phyloP scores from a whole-genome alignment of 2,113 vertebrate species.

The Sitta europaea region DNA sequence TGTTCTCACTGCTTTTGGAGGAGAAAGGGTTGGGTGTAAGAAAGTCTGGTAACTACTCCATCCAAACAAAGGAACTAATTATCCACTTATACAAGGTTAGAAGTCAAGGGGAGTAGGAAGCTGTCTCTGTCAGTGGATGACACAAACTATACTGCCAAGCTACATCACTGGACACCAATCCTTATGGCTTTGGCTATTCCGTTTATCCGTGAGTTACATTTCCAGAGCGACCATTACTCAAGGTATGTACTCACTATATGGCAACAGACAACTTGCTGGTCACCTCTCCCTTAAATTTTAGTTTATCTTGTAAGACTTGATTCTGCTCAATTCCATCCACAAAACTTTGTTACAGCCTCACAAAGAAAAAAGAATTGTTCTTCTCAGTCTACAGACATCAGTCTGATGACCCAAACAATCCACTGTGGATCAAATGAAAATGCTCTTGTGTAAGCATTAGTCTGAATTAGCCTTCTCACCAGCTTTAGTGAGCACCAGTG shows the following conservation, averaged over 20 bases:
- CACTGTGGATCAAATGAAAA: conserved; percentile 15
- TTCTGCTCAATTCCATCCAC: not conserved
- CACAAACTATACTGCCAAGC: not conserved
- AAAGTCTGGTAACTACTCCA: not conserved
- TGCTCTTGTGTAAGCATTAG: not conserved
- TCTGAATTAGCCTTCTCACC: not conserved
- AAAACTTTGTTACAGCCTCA: not conserved
- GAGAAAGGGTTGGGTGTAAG: not conserved
- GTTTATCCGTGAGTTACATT: not conserved
- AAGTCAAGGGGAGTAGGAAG: not conserved
- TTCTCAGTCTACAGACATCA: not conserved
- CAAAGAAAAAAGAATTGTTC: not conserved
- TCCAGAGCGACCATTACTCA: not conserved
- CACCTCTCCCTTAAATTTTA: not conserved
- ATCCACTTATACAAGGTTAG: not conserved
- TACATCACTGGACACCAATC: not conserved
- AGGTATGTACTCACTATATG: not conserved
- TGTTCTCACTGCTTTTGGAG: not conserved
- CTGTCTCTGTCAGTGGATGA: not conserved
- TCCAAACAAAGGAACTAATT: not conserved
- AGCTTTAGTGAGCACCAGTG: not conserved
- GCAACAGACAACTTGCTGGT: not conserved
- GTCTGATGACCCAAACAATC: conserved; percentile 12
- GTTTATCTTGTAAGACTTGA: not conserved
- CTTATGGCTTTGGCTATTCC: not conserved